Evolutionary conservation across 2,113 vertebrate genomes (phyloP).

Genomic region (Sminthopsis crassicaudata): DNA sequence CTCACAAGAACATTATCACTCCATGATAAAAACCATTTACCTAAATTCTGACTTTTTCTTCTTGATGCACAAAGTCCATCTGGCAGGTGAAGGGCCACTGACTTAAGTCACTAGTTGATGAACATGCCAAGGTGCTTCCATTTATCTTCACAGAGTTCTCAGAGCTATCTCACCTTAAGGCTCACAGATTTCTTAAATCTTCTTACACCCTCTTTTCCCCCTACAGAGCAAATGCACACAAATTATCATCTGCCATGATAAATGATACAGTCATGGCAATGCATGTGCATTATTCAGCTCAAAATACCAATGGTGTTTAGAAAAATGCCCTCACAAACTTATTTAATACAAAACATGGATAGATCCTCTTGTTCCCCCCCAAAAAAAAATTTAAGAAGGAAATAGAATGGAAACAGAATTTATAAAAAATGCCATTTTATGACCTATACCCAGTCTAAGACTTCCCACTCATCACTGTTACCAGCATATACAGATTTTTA

Average conservation of each 20-base stretch:
- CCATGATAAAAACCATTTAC: no score
- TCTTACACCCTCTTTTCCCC: neutral
- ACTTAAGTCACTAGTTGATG: neutral
- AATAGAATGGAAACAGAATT: slow-evolving; percentile 1
- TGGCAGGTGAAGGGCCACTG: neutral
- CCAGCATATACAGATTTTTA: slow-evolving; percentile 23
- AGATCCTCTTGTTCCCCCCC: neutral
- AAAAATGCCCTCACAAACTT: slow-evolving; percentile 40
- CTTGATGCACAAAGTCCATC: neutral
- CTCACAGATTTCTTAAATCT: neutral
- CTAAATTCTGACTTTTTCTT: neutral
- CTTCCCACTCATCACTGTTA: neutral
- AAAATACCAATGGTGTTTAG: slow-evolving; percentile 39
- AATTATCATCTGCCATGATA: neutral
- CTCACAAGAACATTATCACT: neutral
- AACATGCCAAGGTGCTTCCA: neutral
- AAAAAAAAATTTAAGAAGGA: slow-evolving; percentile 41
- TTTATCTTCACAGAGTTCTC: neutral
- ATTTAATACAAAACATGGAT: slow-evolving; percentile 22
- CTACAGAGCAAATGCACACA: neutral
- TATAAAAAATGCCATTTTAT: neutral
- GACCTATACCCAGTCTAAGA: slow-evolving; percentile 27
- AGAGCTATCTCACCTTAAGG: neutral
- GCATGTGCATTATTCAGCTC: neutral
- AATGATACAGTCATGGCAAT: neutral